Percentiles rank a stretch among this genome's conserved stretches.
phyloP scores from a whole-genome alignment of 2,888 invertebrate genomes.

The Girardia tigrina region DNA sequence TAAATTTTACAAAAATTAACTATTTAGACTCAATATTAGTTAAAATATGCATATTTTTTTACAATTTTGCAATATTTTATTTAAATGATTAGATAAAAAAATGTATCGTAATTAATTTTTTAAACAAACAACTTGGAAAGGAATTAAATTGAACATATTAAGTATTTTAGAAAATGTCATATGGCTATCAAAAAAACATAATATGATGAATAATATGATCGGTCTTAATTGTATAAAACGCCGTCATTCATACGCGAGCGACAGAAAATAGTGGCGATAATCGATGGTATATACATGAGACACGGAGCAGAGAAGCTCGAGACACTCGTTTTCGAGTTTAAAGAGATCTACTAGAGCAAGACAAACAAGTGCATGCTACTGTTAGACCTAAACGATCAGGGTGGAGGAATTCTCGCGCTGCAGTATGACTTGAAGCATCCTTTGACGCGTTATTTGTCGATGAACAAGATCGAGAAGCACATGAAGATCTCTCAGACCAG shows the following conservation, averaged over 20 bases:
- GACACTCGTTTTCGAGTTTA: neutral
- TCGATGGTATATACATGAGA: neutral
- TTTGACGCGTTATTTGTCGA: neutral
- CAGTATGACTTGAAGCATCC: constrained; percentile 75
- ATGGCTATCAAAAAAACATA: no score
- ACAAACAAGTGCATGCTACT: neutral
- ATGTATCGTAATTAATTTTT: no score
- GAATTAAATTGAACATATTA: no score
- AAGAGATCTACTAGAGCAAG: neutral
- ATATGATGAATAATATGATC: no score
- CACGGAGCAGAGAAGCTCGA: constrained; percentile 3
- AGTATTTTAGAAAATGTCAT: no score
- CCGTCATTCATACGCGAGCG: neutral
- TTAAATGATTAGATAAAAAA: no score
- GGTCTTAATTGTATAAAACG: no score
- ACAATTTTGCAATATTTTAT: no score
- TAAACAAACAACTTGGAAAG: no score
- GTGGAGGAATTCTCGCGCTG: constrained; percentile 84
- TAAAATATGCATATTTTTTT: no score
- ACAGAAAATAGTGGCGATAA: neutral
- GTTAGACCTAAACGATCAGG: constrained; percentile 81
- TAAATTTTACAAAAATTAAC: no score
- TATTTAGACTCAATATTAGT: no score
- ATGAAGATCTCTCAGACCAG: neutral
- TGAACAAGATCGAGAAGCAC: neutral